Base-by-base conservation (phyloP, 2,888 invertebrate genomes). In the Blomia tropicalis region DNA sequence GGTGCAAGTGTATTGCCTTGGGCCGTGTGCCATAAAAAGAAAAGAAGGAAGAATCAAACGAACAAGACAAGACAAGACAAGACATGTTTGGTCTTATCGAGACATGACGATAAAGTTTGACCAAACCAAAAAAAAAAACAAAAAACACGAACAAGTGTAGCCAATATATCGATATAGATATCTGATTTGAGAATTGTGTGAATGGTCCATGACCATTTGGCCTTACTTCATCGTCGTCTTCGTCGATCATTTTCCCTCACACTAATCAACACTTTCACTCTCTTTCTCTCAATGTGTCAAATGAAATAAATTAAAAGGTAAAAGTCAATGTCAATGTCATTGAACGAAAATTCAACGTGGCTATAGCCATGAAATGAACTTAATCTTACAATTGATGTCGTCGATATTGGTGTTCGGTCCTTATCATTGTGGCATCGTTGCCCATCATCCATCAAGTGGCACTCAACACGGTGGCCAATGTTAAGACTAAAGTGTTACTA, bases 221-320 rank as follows among this genome's bases (percentile, higher is more conserved):
- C 47, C 2, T 4, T 17, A 47, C 22, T 2, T 19, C 2, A 47
- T 47, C 51, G n/a, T 47, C 51, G 22, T 25, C 11, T 27, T 19
- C 23, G 7, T 22, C 51, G 7, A 47, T 7, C 51, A 47, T 47
- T 47, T 47, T 7, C n/a, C 51, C n/a, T 19, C 11, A 14, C 51
- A 47, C 51, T 47, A 47, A 47, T 47, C 51, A 47, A 47, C 51
- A 47, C 51, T 47, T 47, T 47, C 51, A 47, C 51, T 47, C n/a
- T 47, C 27, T 11, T 17, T 36, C 36, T 11, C n/a, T 36, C 36
- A 17, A 11, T 36, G 36, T 11, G 11, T 47, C 7, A 7, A 47
- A 7, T 25, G 7, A 19, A 47, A 47, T 47, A 47, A 47, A 47
- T 47, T 47, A 47, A 47, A 19, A 7, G 7, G n/a, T 11, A 25